phyloP scores from a whole-genome alignment of 2,888 invertebrate species.

The Sycophila texana region DNA sequence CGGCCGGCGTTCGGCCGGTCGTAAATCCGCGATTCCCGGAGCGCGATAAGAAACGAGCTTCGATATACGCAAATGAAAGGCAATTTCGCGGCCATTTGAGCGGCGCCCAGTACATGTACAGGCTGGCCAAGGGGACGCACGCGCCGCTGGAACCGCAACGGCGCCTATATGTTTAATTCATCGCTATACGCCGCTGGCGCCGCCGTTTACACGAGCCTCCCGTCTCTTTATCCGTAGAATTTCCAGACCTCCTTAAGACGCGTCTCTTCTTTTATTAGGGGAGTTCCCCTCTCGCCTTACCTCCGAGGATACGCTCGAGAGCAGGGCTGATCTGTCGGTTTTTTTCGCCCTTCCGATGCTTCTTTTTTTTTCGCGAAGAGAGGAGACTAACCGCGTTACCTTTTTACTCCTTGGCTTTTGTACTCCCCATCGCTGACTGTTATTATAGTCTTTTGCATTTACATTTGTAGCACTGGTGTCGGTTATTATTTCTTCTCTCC shows the following conservation, averaged over 20 bases:
- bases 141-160: slow-evolving; percentile 41
- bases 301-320: slow-evolving; percentile 40
- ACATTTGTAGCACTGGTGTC: slow-evolving; percentile 47
- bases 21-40: too few species aligned
- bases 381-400: slow-evolving; percentile 49
- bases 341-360: neutral
- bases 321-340: slow-evolving; percentile 49
- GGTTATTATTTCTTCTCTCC: slow-evolving; percentile 40
- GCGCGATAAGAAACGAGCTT: neutral
- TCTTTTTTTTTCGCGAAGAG: slow-evolving; percentile 35
- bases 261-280: neutral
- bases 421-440: slow-evolving; percentile 43
- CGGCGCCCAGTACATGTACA: neutral
- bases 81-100: slow-evolving; percentile 56
- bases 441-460: slow-evolving; percentile 54
- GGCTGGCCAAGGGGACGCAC: neutral
- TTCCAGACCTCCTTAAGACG: slow-evolving; percentile 47
- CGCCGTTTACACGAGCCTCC: slow-evolving; percentile 53
- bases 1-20: too few species aligned
- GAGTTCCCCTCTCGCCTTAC: slow-evolving; percentile 44
- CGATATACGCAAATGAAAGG: slow-evolving; percentile 49
- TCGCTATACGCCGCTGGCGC: slow-evolving; percentile 55
- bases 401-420: slow-evolving; percentile 45
- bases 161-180: slow-evolving; percentile 63
- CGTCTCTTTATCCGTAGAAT: slow-evolving; percentile 52